A percentile compares a stretch with the other conserved stretches of the same genome.
These are phyloP conservation scores for Dicaeum eximium DNA, from an alignment of 2,113 vertebrate genomes.

Conservation along the genomic window DNA sequence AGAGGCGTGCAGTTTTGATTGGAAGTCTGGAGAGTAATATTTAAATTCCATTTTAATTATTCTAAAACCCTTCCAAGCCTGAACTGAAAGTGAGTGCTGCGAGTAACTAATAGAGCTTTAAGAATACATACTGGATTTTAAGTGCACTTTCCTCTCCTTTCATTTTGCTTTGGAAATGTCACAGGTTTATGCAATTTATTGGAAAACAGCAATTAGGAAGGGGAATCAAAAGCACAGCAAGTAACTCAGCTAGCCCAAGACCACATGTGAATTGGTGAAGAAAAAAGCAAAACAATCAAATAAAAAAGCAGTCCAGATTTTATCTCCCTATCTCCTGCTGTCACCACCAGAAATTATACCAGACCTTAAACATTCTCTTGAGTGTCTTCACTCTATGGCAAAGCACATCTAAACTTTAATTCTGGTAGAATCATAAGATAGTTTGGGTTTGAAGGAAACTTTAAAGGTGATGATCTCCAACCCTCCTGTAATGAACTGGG, in stretches of 20 bases:
- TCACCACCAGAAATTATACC: not conserved
- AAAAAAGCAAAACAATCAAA: not conserved
- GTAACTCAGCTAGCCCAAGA: not conserved
- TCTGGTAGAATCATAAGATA: not conserved
- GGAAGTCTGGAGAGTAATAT: not conserved
- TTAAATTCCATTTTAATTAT: not conserved
- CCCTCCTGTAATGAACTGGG: not conserved
- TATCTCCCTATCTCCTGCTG: not conserved
- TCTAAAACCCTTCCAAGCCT: not conserved
- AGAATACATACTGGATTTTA: not conserved
- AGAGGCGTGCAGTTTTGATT: not conserved
- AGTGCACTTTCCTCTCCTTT: not conserved
- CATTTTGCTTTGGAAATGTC: not conserved
- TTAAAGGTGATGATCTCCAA: not conserved
- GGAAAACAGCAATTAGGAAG: not conserved
- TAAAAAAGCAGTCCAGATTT: not conserved
- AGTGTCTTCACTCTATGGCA: fast-evolving
- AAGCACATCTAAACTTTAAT: not conserved
- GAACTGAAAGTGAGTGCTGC: not conserved
- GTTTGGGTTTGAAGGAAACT: not conserved
- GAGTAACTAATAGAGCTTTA: not conserved
- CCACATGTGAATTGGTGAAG: not conserved
- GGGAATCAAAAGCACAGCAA: not conserved
- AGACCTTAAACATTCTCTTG: not conserved
- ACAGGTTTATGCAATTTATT: not conserved